Evolutionary conservation across 1,140 invertebrate genomes (phyloP), one percentile per base, ranked within the genome.

Genomic region (Augochlora pura): DNA sequence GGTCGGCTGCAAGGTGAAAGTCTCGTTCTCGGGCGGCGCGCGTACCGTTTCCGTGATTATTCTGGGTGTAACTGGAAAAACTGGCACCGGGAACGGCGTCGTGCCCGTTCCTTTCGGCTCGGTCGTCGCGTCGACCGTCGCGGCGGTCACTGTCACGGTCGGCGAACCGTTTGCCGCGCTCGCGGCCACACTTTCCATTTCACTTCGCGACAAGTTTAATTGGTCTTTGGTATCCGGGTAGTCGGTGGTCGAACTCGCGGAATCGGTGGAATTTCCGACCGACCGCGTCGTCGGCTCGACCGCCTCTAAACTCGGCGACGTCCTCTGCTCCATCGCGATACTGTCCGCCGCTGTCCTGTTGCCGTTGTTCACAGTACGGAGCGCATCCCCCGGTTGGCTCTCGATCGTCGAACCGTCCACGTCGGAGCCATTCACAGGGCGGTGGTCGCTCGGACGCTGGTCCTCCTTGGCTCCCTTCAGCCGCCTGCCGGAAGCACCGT

Each of bases 51-150:
- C 77, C 60, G 79, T 38, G 25, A 89, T 38, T 80, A 88, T 89
- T 32, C 72, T 87, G 32, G 89, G 90, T 4, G 89, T 91, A 12
- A 90, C 89, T 14, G 90, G 85, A 39, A 89, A 89, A 63, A 81
- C 70, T 4, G 87, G 77, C 27, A 75, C 72, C 21, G 77, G 25
- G 12, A 77, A 60, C 9, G 76, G 38, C 59, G 79, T 66, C 54
- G 84, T 62, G 21, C 49, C 75, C 16, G 67, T 82, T 16, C 69
- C 67, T 71, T 68, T 64, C n/a, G 38, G 10, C 71, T 21, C 27
- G 66, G 25, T 42, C 66, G 65, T 80, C 46, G 74, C 64, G 25
- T 59, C 49, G 70, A 46, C 18, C n/a, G 54, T 14, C n/a, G n/a
- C 68, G 78, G 79, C 84, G 75, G 67, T 79, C 72, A 60, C 76